phyloP scores from a whole-genome alignment of 2,797 vertebrate species.

The Eulemur albifrons region DNA sequence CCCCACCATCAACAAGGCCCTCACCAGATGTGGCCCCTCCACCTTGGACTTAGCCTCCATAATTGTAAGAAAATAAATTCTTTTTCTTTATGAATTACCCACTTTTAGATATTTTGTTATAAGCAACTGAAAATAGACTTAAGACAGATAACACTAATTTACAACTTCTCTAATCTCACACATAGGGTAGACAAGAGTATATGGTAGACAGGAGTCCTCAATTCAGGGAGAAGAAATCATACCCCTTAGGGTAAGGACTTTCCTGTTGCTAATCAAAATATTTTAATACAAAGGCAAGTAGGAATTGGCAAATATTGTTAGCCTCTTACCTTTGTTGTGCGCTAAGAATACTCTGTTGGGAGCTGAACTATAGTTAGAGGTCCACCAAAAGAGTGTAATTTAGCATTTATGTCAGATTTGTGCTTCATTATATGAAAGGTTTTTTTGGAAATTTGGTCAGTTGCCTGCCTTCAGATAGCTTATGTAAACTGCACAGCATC shows the following conservation, averaged over 20 bases:
- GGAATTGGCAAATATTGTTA: not conserved
- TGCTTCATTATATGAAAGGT: not conserved
- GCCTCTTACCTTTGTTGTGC: conserved; percentile 2
- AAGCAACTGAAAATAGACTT: not conserved
- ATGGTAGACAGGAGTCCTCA: not conserved
- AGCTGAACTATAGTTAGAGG: not conserved
- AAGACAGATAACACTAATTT: not conserved
- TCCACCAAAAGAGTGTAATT: not conserved
- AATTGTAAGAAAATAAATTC: not conserved
- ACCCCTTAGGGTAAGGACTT: not conserved
- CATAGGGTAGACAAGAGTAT: not conserved
- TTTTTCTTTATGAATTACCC: not conserved
- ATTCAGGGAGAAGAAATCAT: not conserved
- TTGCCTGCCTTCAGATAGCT: not conserved
- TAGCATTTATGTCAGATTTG: not conserved
- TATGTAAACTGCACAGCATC: not conserved
- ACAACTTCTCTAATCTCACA: not conserved
- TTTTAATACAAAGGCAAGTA: conserved; percentile 3
- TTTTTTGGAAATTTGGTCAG: not conserved
- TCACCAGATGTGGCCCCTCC: not conserved
- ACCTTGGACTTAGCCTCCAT: not conserved
- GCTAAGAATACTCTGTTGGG: not conserved
- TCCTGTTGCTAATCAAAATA: not conserved
- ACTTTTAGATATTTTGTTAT: not conserved
- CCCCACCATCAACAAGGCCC: not conserved